Evolutionary conservation across 2,888 invertebrate species (phyloP).

Genomic region (Dromius quadrimaculatus): DNA sequence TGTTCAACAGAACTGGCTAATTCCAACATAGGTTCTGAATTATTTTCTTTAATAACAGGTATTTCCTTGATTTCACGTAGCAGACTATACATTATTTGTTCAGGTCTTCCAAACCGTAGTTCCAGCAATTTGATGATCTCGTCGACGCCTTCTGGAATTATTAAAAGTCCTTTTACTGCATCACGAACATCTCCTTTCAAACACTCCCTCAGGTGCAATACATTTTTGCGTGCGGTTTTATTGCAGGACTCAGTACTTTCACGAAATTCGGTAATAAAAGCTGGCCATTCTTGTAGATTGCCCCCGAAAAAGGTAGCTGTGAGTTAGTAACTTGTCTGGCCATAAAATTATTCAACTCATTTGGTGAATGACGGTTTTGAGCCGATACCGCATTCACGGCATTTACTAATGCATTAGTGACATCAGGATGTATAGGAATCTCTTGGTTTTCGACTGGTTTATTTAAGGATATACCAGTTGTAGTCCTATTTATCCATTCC

Average conservation of each 20-base stretch:
- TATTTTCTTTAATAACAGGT: background rate
- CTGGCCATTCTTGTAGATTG: background rate
- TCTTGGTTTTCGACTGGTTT: too few species aligned
- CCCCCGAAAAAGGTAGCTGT: background rate
- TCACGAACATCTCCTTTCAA: background rate
- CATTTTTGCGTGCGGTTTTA: background rate
- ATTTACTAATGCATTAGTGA: too few species aligned
- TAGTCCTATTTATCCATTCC: background rate
- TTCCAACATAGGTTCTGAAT: slow-evolving; percentile 7
- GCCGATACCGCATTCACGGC: too few species aligned
- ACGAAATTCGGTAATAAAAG: background rate
- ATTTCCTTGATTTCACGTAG: background rate
- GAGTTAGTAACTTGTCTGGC: too few species aligned
- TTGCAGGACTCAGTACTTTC: background rate
- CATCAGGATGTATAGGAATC: too few species aligned
- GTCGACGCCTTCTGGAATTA: slow-evolving; percentile 1
- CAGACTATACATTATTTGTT: background rate
- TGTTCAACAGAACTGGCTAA: background rate
- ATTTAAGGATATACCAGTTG: too few species aligned
- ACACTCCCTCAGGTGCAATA: background rate
- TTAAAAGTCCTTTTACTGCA: slow-evolving; percentile 4
- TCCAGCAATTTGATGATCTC: background rate
- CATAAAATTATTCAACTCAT: too few species aligned
- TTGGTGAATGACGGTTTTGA: too few species aligned
- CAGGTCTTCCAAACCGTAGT: background rate